Base-by-base conservation (phyloP, 2,888 invertebrate species). In the Apomyelois bistriatella region DNA sequence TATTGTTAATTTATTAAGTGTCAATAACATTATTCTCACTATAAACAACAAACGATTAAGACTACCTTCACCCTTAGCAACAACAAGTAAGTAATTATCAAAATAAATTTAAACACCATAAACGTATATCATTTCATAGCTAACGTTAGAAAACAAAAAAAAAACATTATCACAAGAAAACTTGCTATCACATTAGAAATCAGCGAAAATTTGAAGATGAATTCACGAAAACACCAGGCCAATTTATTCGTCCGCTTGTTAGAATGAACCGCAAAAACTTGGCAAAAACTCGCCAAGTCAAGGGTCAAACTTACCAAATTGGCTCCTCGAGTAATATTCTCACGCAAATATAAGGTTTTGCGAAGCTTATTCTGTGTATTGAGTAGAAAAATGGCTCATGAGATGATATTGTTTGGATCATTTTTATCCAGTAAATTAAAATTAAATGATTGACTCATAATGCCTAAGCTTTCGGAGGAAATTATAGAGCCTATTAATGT, bases 281-380 rank as follows among this genome's bases (percentile, higher is more conserved):
- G 55, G 52, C 48, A 58, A 55, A 58, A 58, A 58, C 56, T 56
- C 46, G 22, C 38, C 13, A 55, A 57, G 52, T 59, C 56, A 52
- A 42, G 53, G 60, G 61, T 59, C 62, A 60, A 59, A 65, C 57
- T 62, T 58, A 15, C 46, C 52, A 54, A 47, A 68, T 67, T 68
- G 63, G 59, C 60, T 56, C 58, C 55, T 60, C 53, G 48, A 58
- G 62, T 56, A 55, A 63, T 60, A 55, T 60, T 61, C 52, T 51
- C 52, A 56, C 48, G 51, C 49, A 57, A 61, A 53, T 49, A 60
- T 59, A 58, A 55, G 54, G 56, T 58, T 57, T 32, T 6, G 32
- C 46, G 49, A 49, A 52, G 16, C 40, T 30, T 30, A 49, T 48
- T 35, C 13, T 0, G 43, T 7, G 8, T 43, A 43, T 46, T 16